A percentile compares a stretch with the other conserved stretches of the same genome.
phyloP scores from a whole-genome alignment of 2,797 vertebrate genomes.

The Phoebastria nigripes region DNA sequence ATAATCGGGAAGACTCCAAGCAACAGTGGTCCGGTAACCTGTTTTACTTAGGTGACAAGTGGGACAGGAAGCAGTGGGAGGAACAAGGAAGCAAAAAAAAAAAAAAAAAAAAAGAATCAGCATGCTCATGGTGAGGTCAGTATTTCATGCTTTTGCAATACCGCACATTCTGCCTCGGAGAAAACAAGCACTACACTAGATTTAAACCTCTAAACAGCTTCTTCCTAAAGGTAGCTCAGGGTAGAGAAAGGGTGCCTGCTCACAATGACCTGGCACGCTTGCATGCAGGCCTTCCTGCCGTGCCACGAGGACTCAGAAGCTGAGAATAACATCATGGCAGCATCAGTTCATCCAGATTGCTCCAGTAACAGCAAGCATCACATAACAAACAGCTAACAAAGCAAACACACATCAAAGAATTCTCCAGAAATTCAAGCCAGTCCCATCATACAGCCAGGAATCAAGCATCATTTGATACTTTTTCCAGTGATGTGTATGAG shows the following conservation, averaged over 20 bases:
- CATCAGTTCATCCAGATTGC: background rate
- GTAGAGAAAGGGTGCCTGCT: background rate
- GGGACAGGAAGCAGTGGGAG: conserved; percentile 10
- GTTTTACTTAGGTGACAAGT: background rate
- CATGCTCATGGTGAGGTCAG: background rate
- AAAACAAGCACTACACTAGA: accelerated
- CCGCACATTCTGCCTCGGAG: background rate
- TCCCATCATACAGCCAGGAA: background rate
- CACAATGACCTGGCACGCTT: background rate
- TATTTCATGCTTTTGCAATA: background rate
- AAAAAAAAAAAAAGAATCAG: background rate
- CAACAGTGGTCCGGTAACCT: conserved; percentile 43
- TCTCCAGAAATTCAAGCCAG: background rate
- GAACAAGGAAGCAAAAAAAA: background rate
- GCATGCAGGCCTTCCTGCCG: background rate
- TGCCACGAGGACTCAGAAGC: background rate
- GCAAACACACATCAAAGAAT: background rate
- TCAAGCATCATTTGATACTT: background rate
- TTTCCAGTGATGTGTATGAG: background rate
- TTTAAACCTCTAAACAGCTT: background rate
- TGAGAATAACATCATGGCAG: background rate
- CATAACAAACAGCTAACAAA: background rate
- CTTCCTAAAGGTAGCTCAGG: background rate
- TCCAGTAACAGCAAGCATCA: background rate
- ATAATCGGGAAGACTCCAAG: conserved; percentile 45